Evolutionary conservation across 2,113 vertebrate genomes (phyloP).

Genomic region (Bubo scandiacus): DNA sequence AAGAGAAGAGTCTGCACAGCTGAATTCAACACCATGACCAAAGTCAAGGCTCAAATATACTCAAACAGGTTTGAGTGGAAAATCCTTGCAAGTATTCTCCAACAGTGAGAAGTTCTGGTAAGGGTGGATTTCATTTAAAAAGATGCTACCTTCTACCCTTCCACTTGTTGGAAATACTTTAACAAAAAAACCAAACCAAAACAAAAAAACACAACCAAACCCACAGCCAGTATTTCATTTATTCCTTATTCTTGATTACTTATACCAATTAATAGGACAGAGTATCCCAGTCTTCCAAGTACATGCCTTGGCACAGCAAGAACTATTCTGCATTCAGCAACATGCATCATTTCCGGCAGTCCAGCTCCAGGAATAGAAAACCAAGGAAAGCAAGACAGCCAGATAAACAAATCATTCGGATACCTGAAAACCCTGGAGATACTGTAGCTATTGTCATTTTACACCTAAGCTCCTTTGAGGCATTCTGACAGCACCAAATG

Average conservation of each 20-base stretch:
- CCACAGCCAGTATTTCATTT: not conserved
- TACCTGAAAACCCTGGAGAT: slow-evolving; percentile 51
- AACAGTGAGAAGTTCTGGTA: not conserved
- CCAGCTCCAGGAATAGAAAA: not conserved
- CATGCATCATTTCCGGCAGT: slow-evolving; percentile 6
- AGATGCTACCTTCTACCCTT: not conserved
- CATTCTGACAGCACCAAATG: not conserved
- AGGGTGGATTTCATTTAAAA: not conserved
- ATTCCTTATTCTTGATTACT: not conserved
- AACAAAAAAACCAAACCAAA: not conserved
- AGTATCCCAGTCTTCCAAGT: slow-evolving; percentile 19
- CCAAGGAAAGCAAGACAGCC: not conserved
- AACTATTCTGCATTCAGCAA: not conserved
- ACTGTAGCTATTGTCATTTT: slow-evolving; percentile 25
- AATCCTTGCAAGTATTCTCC: not conserved
- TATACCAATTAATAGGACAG: not conserved
- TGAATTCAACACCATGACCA: not conserved
- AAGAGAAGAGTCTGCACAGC: not conserved
- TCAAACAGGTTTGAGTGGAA: not conserved
- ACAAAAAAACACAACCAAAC: too few species aligned
- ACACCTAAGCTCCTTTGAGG: slow-evolving; percentile 25
- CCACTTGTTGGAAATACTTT: not conserved
- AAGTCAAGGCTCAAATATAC: not conserved
- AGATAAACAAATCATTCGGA: not conserved
- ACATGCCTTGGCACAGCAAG: not conserved